A percentile compares a stretch with the other conserved stretches of the same genome.
phyloP scores from a whole-genome alignment of 2,888 invertebrate species.

The Tyria jacobaeae region DNA sequence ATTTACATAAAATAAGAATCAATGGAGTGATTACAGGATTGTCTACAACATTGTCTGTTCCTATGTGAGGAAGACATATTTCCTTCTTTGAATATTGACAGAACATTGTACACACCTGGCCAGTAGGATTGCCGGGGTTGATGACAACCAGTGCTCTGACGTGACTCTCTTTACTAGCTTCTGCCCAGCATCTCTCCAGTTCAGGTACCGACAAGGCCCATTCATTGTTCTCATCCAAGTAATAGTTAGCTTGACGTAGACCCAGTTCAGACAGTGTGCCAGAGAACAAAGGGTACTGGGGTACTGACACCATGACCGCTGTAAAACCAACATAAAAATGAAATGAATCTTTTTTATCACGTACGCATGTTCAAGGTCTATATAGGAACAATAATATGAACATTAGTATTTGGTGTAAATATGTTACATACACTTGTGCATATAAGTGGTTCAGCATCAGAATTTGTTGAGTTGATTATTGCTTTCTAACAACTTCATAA shows the following conservation, averaged over 20 bases:
- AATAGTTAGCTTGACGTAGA: slow-evolving; percentile 93
- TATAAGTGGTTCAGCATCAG: too few relatives aligned
- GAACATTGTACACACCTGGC: slow-evolving; percentile 87
- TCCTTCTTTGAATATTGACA: background rate
- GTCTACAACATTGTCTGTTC: background rate
- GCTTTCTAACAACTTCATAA: too few relatives aligned
- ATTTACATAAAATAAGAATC: too few relatives aligned
- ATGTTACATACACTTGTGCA: too few relatives aligned
- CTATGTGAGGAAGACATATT: too few relatives aligned
- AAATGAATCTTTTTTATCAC: background rate
- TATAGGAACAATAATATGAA: too few relatives aligned
- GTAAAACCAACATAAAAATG: slow-evolving; percentile 32
- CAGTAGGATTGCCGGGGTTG: slow-evolving; percentile 99
- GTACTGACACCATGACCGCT: slow-evolving; percentile 98
- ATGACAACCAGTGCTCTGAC: slow-evolving; percentile 97
- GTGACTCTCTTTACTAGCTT: slow-evolving; percentile 87
- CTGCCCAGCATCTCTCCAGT: slow-evolving; percentile 89
- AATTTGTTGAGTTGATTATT: too few relatives aligned
- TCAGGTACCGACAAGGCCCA: slow-evolving; percentile 94
- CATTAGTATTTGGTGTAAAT: too few relatives aligned
- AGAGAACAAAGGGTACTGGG: slow-evolving; percentile 98
- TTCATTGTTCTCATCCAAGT: slow-evolving; percentile 93
- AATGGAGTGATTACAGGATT: too few relatives aligned
- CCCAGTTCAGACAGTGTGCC: slow-evolving; percentile 96
- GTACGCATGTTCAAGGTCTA: too few relatives aligned